Evolutionary conservation across 1,140 invertebrate genomes (phyloP), one percentile per base, ranked within the genome.

Genomic region (Oedothorax gibbosus): DNA sequence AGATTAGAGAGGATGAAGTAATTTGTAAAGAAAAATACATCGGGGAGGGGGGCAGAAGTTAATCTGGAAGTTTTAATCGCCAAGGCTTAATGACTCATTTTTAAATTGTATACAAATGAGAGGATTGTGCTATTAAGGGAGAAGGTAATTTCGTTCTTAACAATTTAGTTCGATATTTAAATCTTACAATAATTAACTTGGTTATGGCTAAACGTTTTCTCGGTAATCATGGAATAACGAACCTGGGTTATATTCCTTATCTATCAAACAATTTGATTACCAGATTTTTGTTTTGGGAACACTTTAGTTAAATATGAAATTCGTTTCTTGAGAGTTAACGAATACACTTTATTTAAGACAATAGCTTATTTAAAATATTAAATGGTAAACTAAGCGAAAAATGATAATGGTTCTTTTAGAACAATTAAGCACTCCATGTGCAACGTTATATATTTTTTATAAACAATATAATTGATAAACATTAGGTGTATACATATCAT

Each of bases 21-120:
- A 81, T 81, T 71, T 81, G 65, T 49, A 2, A 81, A 81, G 78
- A 81, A 81, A 81, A 81, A 81, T 81, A 56, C 51, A 20, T 54
- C 11, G 35, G 35, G 35, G 9, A 20, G 35, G 18, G 35, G 35
- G 35, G 14, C 65, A 15, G n/a, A 81, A 81, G 78, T 81, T 81
- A 81, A 81, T 81, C 78, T 53, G 60, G 66, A 81, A 81, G 78
- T 81, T 81, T 81, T 81, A 81, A 81, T 81, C 78, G 78, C 50
- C 66, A 11, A 50, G 7, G 54, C 57, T 35, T 81, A 81, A 81
- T 81, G 78, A 81, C 66, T 81, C 78, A 81, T 81, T 81, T 81
- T 81, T 81, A 81, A 81, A 81, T 81, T 71, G 66, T 81, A 81
- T 81, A 65, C 57, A 81, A 81, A 81, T 81, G 51, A 81, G 66